Percentiles rank a stretch among this genome's conserved stretches.
These are phyloP conservation scores for Zaprionus bogoriensis DNA, from an alignment of 2,888 invertebrate species.

Conservation along the genomic window DNA sequence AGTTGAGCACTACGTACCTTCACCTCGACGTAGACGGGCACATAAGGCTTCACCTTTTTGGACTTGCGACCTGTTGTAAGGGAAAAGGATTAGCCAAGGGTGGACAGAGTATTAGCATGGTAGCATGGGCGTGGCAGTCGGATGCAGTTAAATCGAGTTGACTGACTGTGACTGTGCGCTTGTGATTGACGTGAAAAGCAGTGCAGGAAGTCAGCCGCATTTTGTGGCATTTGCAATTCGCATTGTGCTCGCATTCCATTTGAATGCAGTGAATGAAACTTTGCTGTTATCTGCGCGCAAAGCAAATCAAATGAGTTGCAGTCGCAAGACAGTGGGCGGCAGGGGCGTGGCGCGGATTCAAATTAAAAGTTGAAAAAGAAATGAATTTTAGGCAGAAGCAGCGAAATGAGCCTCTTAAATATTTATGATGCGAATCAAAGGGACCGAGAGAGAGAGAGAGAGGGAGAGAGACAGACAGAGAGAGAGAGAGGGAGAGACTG, in stretches of 20 bases:
- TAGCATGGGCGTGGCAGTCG: slow-evolving; percentile 38
- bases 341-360: slow-evolving; percentile 47
- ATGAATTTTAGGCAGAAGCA: slow-evolving; percentile 61
- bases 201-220: slow-evolving; percentile 43
- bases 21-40: slow-evolving; percentile 80
- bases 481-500: slow-evolving; percentile 20
- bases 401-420: slow-evolving; percentile 77
- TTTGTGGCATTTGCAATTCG: slow-evolving; percentile 48
- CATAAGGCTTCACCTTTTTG: slow-evolving; percentile 74
- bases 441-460: slow-evolving; percentile 12
- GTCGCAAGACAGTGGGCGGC: not conserved
- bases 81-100: too few species aligned
- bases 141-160: slow-evolving; percentile 22
- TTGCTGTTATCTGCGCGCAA: slow-evolving; percentile 55
- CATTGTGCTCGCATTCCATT: slow-evolving; percentile 60
- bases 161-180: slow-evolving; percentile 44
- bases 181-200: slow-evolving; percentile 55
- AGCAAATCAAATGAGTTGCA: slow-evolving; percentile 67
- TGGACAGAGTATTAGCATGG: slow-evolving; percentile 27
- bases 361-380: slow-evolving; percentile 77
- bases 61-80: slow-evolving; percentile 66
- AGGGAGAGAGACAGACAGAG: slow-evolving; percentile 13
- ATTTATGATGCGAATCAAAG: slow-evolving; percentile 70
- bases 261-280: slow-evolving; percentile 75
- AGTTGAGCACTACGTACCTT: slow-evolving; percentile 80